Base-by-base conservation (phyloP, 1,140 invertebrate species). In the Belonocnema kinseyi region DNA sequence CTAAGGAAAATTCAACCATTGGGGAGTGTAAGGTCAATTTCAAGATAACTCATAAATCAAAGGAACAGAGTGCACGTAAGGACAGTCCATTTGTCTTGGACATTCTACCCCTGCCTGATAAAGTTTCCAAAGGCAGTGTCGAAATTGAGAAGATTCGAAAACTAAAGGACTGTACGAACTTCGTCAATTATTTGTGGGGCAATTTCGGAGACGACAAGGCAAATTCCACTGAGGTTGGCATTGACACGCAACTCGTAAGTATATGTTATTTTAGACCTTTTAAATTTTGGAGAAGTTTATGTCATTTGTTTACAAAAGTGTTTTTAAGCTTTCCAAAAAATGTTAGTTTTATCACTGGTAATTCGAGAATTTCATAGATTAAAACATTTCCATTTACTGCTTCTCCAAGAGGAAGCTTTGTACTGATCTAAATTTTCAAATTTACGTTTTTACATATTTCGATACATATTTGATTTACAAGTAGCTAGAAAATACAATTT, bases 11-110 rank as follows among this genome's bases (percentile, higher is more conserved):
- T 51, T 82, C 84, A 17, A 85, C 88, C 6, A 82, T 84, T 75
- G 89, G 89, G 40, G 82, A 84, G 19, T 91, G 90, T 77, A 82
- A 80, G 21, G 85, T 86, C 0, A 61, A 80, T 26, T 88, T 88
- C 66, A 74, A 81, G 0, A 72, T 91, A 3, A 78, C 76, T 53
- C 80, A 83, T 33, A 80, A 85, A 74, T 82, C 85, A 1, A 75
- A 33, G 40, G 54, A 82, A 77, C 50, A 82, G 83, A 51, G 78
- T 81, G 2, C 17, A 66, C 16, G 82, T 76, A 33, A 82, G 83
- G 50, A 80, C 61, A 10, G 77, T 66, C 16, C 61, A 66, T 66
- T 66, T 66, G 40, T 46, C 16, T 66, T 66, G 61, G 61, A 66
- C 40, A 16, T 66, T 40, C 26, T 66, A 16, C 61, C 61, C 7